Evolutionary conservation across 2,888 invertebrate species (phyloP).

Genomic region (Drosophila macrospina): DNA sequence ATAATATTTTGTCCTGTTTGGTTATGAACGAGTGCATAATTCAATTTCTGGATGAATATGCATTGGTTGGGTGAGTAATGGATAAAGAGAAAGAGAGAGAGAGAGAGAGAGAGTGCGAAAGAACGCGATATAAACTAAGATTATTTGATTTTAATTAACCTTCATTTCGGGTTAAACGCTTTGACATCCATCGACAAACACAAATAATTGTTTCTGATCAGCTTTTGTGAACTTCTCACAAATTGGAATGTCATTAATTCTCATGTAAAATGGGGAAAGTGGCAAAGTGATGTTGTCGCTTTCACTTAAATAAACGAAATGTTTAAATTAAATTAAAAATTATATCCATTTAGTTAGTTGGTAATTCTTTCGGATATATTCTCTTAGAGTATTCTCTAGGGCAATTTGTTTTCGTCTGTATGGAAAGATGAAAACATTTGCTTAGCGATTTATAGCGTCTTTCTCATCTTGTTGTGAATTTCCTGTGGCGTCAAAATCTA

Average conservation of each 20-base stretch:
- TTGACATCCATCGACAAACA: conserved; percentile 22
- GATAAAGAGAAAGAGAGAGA: no score
- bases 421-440: conserved; percentile 16
- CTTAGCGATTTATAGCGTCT: conserved; percentile 24
- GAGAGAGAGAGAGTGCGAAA: no score
- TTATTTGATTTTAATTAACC: conserved; percentile 70
- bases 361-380: background rate
- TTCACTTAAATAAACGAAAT: no score
- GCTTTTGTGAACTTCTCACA: background rate
- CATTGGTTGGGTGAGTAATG: background rate
- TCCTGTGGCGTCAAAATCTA: conserved; percentile 62
- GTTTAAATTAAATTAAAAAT: no score
- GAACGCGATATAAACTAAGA: conserved; percentile 1
- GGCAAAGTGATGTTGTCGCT: no score
- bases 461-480: conserved; percentile 59
- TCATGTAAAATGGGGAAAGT: no score
- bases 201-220: background rate
- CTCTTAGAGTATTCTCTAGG: background rate
- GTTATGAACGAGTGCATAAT: conserved; percentile 36
- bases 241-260: background rate
- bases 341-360: no score
- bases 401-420: conserved; percentile 21
- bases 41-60: conserved; percentile 15
- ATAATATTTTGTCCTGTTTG: conserved; percentile 42
- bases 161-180: conserved; percentile 61